A percentile compares a stretch with the other conserved stretches of the same genome.
These are phyloP conservation scores for Drosophila affinis DNA, from an alignment of 2,888 invertebrate genomes.

Conservation along the genomic window DNA sequence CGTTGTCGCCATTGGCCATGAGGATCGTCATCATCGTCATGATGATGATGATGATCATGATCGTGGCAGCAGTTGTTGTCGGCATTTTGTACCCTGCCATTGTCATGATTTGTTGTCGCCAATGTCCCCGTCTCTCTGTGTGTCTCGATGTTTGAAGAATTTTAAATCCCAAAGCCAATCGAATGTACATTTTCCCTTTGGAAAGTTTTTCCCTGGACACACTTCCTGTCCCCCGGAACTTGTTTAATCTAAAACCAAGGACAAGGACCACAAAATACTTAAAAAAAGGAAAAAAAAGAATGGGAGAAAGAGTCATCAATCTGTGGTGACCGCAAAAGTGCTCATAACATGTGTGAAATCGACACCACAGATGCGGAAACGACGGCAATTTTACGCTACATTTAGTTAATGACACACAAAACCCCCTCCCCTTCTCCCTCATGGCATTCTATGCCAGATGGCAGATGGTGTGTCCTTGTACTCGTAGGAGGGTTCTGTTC, in stretches of 20 bases:
- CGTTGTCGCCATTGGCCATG: constrained; percentile 38
- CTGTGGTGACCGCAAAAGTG: constrained; percentile 64
- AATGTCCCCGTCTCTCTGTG: constrained; percentile 45
- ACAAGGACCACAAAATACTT: constrained; percentile 34
- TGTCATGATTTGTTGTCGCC: constrained; percentile 74
- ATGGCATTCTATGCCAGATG: constrained; percentile 18
- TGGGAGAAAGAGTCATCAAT: constrained; percentile 57
- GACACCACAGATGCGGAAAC: constrained; percentile 75
- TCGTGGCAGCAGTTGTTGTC: constrained; percentile 41
- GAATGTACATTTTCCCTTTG: background rate
- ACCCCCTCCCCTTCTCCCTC: constrained; percentile 36
- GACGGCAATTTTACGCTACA: constrained; percentile 74
- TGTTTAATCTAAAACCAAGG: constrained; percentile 18
- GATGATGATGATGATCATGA: background rate
- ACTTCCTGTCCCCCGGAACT: constrained; percentile 53
- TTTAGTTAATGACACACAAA: constrained; percentile 66
- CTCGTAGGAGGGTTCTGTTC: background rate
- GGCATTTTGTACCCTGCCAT: constrained; percentile 65
- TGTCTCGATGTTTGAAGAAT: constrained; percentile 61
- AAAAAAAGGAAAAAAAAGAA: background rate
- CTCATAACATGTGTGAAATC: constrained; percentile 80
- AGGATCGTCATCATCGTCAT: background rate
- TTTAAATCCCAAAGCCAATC: constrained; percentile 48
- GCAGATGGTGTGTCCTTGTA: constrained; percentile 25
- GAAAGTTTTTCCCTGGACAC: constrained; percentile 19